Evolutionary conservation across 2,113 vertebrate genomes (phyloP).

Genomic region (Bubalus kerabau): DNA sequence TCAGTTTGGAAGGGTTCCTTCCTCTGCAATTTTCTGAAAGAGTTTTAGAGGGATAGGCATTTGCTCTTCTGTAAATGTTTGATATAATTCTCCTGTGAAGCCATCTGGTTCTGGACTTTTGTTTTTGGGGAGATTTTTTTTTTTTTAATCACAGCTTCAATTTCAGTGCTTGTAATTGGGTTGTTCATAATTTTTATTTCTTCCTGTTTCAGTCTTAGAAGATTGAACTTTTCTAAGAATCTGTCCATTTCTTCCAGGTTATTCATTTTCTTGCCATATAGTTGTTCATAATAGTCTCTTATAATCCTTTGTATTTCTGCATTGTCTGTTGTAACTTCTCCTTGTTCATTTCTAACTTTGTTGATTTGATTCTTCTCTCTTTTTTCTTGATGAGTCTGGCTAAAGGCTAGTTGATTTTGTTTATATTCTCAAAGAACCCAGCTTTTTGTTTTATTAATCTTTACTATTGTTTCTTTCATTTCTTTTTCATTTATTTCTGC

Average conservation of each 20-base stretch:
- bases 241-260: not conserved
- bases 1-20: not conserved
- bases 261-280: not conserved
- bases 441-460: not conserved
- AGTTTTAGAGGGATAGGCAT: not conserved
- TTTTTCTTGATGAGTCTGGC: not conserved
- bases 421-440: not conserved
- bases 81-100: not conserved
- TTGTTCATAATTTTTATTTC: not conserved
- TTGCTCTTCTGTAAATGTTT: not conserved
- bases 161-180: not conserved
- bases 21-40: not conserved
- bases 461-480: not conserved
- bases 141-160: not conserved
- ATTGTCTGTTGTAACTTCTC: not conserved
- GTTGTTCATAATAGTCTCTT: not conserved
- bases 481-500: not conserved
- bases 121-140: not conserved
- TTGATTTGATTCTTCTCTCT: not conserved
- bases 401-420: not conserved
- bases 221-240: not conserved
- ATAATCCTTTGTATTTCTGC: not conserved
- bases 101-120: not conserved
- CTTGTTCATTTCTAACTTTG: not conserved
- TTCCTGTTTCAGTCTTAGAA: not conserved